A percentile compares a stretch with the other conserved stretches of the same genome.
Conservation (phyloP, 92 coral and sea anemone genomes). For the Micromussa lordhowensis region DNA sequence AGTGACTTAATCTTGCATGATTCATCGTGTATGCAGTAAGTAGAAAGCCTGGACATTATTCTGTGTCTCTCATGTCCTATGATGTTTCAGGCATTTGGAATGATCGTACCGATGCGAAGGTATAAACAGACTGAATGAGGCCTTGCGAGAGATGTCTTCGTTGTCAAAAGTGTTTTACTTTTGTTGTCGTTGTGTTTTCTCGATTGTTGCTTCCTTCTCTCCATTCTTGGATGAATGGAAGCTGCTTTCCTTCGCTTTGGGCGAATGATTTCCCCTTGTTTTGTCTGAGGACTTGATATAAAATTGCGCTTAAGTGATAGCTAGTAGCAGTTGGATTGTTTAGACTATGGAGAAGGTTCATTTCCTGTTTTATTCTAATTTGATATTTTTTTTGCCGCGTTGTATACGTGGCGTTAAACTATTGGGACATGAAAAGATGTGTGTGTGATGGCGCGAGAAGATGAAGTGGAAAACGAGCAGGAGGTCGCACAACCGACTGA, state of each 20-base stretch:
- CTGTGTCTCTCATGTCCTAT: slow-evolving; percentile 73
- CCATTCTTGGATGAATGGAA: slow-evolving; percentile 57
- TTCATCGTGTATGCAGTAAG: slow-evolving; percentile 9
- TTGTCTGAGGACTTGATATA: slow-evolving; percentile 47
- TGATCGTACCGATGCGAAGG: slow-evolving; percentile 75
- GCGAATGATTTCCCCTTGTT: slow-evolving; percentile 68
- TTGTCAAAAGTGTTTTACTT: slow-evolving; percentile 70
- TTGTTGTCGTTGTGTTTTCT: slow-evolving; percentile 45
- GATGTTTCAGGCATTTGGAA: slow-evolving; percentile 99
- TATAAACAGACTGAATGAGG: slow-evolving; percentile 53
- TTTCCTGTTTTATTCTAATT: slow-evolving; percentile 15
- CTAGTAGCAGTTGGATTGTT: neutral
- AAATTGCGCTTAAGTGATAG: neutral
- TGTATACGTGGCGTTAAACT: slow-evolving; percentile 84
- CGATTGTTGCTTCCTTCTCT: slow-evolving; percentile 51
- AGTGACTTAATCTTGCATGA: slow-evolving; percentile 69
- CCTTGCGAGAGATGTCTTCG: slow-evolving; percentile 33
- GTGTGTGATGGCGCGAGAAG: slow-evolving; percentile 82
- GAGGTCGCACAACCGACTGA: slow-evolving; percentile 73
- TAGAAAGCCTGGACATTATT: slow-evolving; percentile 17
- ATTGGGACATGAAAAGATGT: slow-evolving; percentile 67
- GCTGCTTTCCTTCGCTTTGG: slow-evolving; percentile 60
- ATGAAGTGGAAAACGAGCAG: slow-evolving; percentile 86
- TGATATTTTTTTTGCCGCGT: slow-evolving; percentile 18
- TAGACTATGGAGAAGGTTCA: neutral